phyloP scores from a whole-genome alignment of 1,140 invertebrate genomes.

The Orchesella cincta region DNA sequence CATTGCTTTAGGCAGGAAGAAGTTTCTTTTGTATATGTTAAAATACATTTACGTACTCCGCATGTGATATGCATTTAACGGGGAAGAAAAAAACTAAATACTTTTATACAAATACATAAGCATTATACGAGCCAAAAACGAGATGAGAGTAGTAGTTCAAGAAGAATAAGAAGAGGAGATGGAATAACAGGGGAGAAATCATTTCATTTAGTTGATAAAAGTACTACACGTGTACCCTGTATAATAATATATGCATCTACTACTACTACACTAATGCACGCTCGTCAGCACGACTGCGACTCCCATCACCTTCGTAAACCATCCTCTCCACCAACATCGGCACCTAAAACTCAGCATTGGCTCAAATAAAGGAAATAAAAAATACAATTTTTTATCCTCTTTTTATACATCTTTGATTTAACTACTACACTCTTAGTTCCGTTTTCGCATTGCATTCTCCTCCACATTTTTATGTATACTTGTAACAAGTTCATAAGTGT shows the following conservation, averaged over 20 bases:
- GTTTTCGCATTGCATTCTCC: too few relatives aligned
- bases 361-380: not conserved
- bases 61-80: not conserved
- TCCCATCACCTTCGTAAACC: not conserved
- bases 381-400: not conserved
- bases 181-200: not conserved
- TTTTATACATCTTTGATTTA: not conserved
- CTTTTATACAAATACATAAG: not conserved
- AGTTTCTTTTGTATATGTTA: not conserved
- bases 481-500: not conserved
- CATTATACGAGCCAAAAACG: too few relatives aligned
- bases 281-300: not conserved
- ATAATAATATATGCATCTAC: not conserved
- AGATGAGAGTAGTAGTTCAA: not conserved
- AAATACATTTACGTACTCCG: not conserved
- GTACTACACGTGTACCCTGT: not conserved
- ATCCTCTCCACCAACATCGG: not conserved
- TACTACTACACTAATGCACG: not conserved
- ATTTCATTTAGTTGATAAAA: not conserved
- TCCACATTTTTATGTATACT: too few relatives aligned
- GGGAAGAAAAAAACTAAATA: slow-evolving; percentile 24
- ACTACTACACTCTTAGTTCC: too few relatives aligned
- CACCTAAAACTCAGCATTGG: not conserved
- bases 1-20: not conserved
- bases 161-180: not conserved